Conservation (phyloP, 2,797 vertebrate genomes). For the Malurus splendens region DNA sequence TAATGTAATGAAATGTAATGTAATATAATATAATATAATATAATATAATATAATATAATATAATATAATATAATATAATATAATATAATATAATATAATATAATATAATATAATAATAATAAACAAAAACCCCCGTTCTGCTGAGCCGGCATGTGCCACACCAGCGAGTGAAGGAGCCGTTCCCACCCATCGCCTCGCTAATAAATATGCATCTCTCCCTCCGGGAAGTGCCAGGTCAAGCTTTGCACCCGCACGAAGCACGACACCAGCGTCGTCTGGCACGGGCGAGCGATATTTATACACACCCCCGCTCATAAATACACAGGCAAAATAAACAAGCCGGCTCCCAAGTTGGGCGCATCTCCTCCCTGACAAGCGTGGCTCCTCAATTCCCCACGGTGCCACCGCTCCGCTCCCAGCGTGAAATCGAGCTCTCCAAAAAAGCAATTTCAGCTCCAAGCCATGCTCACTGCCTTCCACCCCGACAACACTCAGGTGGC, state of each 20-base stretch:
- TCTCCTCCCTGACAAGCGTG: constrained; percentile 66
- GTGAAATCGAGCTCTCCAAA: constrained; percentile 61
- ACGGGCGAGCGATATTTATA: constrained; percentile 29
- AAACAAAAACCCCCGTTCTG: neutral
- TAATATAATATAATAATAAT: neutral
- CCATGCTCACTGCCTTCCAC: neutral
- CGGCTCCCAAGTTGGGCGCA: constrained; percentile 35
- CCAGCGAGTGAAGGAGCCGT: neutral
- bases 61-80: neutral
- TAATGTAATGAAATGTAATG: neutral
- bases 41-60: no score
- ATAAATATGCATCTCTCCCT: constrained; percentile 61
- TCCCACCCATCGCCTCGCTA: neutral
- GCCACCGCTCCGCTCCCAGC: neutral
- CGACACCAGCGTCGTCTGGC: neutral
- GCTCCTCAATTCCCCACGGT: constrained; percentile 46
- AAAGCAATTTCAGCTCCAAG: constrained; percentile 44
- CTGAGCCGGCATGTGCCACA: constrained; percentile 13
- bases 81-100: neutral
- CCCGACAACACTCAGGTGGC: fast-evolving
- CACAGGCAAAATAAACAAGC: neutral
- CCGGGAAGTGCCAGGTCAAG: constrained; percentile 45
- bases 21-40: no score
- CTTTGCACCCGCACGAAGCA: constrained; percentile 20
- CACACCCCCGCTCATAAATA: neutral